phyloP scores from a whole-genome alignment of 2,888 invertebrate genomes.

The Habroteleia sp. region DNA sequence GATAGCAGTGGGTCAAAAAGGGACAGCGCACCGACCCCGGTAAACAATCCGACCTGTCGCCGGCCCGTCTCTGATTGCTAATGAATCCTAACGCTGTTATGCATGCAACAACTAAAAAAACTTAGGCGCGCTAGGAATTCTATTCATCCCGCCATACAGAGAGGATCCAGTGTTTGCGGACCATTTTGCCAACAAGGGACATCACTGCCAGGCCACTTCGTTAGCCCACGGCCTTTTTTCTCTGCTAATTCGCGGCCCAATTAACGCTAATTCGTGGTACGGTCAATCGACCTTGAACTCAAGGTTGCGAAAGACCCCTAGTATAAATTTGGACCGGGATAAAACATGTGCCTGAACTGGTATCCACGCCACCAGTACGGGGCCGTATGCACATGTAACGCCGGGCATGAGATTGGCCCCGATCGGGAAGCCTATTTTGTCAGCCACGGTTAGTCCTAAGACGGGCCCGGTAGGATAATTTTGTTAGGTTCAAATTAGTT shows the following conservation, averaged over 20 bases:
- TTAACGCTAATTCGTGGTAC: constrained; percentile 19
- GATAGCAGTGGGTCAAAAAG: constrained; percentile 62
- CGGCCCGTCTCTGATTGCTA: constrained; percentile 80
- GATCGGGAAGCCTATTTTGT: too few species aligned
- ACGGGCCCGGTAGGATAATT: too few species aligned
- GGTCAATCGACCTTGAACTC: background rate
- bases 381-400: too few species aligned
- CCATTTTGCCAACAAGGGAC: constrained; percentile 71
- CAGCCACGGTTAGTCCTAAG: too few species aligned
- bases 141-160: constrained; percentile 76
- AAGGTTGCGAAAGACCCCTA: too few species aligned
- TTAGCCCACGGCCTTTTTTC: constrained; percentile 78
- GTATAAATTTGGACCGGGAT: too few species aligned
- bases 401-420: too few species aligned
- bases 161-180: constrained; percentile 76
- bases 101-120: constrained; percentile 78
- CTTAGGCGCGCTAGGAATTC: constrained; percentile 72
- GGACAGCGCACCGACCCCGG: constrained; percentile 66
- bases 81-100: constrained; percentile 81
- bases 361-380: too few species aligned
- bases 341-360: too few species aligned
- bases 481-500: too few species aligned
- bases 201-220: constrained; percentile 78
- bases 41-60: constrained; percentile 77
- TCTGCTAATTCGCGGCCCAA: constrained; percentile 70